Evolutionary conservation across 2,888 invertebrate species (phyloP).

Genomic region (Seira ritae): DNA sequence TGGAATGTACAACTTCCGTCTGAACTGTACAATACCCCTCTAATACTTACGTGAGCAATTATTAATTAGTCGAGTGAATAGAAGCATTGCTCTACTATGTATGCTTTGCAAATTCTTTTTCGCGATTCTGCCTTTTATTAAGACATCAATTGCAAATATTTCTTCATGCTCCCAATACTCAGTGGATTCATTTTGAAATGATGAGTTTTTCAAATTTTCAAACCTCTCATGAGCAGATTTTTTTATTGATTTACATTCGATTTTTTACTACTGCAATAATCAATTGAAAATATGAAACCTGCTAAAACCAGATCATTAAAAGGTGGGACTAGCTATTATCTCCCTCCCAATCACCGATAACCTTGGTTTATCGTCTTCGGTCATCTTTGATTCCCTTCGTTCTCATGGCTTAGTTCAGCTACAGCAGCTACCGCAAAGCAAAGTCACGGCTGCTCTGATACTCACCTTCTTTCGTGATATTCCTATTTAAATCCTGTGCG

Average conservation of each 20-base stretch:
- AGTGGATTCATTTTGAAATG: no score
- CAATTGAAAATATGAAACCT: background rate
- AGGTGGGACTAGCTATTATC: conserved; percentile 39
- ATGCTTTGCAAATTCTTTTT: no score
- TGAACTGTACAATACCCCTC: background rate
- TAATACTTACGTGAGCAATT: background rate
- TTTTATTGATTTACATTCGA: no score
- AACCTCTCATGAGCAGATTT: no score
- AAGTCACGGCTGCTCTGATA: no score
- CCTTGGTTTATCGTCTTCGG: conserved; percentile 33
- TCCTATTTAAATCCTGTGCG: no score
- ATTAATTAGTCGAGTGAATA: background rate
- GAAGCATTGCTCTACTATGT: no score
- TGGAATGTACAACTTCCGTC: conserved; percentile 30
- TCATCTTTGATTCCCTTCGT: conserved; percentile 26
- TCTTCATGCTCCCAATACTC: background rate
- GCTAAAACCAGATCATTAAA: conserved; percentile 40
- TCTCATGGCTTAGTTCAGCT: no score
- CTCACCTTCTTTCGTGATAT: no score
- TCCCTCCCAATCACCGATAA: conserved; percentile 42
- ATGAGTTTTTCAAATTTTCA: no score
- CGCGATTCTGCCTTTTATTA: background rate
- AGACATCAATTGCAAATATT: background rate
- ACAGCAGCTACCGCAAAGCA: no score
- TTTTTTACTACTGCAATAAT: no score